A percentile compares a stretch with the other conserved stretches of the same genome.
phyloP scores from a whole-genome alignment of 2,113 vertebrate genomes.

The Antigone vipio region DNA sequence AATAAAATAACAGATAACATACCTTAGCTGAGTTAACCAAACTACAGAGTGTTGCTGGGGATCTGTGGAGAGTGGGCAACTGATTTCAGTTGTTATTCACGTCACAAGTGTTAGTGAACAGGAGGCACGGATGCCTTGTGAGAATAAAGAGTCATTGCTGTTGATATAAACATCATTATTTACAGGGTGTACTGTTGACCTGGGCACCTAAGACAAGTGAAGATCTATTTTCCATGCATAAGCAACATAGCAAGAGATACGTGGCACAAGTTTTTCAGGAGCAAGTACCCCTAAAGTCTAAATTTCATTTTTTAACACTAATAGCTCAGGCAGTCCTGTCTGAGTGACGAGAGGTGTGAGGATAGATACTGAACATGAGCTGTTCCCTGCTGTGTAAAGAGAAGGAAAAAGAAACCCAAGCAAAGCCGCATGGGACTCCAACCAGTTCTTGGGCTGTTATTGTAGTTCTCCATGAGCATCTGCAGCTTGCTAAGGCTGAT shows the following conservation, averaged over 20 bases:
- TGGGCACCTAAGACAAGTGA: background rate
- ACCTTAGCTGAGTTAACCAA: background rate
- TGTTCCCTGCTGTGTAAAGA: background rate
- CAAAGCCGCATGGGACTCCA: background rate
- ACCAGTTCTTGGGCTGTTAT: background rate
- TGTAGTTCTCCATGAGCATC: background rate
- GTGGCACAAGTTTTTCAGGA: background rate
- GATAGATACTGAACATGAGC: background rate
- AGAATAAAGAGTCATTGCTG: background rate
- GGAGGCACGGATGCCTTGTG: background rate
- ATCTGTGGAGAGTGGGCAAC: background rate
- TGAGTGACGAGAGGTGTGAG: background rate
- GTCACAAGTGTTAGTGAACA: background rate
- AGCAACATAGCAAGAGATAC: background rate
- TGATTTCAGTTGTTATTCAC: background rate
- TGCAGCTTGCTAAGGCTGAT: background rate
- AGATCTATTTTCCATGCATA: background rate
- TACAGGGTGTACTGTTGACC: background rate
- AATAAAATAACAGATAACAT: background rate
- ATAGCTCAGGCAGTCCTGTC: background rate
- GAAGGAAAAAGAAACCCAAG: background rate
- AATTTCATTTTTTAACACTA: background rate
- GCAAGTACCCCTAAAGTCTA: background rate
- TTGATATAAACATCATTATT: background rate
- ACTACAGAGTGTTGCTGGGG: background rate